A percentile compares a stretch with the other conserved stretches of the same genome.
Evolutionary conservation across 2,888 invertebrate genomes (phyloP).

Genomic region (Sepiola atlantica): DNA sequence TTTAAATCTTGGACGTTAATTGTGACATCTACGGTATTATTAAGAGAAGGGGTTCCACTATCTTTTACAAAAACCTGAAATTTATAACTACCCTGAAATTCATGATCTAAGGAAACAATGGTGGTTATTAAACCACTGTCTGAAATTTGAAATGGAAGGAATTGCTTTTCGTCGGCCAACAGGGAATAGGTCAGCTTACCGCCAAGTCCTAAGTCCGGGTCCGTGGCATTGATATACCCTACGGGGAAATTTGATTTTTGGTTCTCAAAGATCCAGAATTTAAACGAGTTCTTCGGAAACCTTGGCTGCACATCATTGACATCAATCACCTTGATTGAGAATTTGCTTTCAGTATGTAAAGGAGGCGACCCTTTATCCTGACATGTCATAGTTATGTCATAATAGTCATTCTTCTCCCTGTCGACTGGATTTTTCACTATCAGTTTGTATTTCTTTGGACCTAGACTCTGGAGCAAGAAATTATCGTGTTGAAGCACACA

Average conservation of each 20-base stretch:
- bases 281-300: neutral
- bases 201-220: neutral
- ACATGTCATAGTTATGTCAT: neutral
- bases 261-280: neutral
- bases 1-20: neutral
- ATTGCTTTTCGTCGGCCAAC: neutral
- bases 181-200: conserved; percentile 8
- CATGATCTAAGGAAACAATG: conserved; percentile 2
- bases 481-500: neutral
- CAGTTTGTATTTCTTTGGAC: neutral
- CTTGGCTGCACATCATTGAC: neutral
- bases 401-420: neutral
- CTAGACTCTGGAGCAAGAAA: neutral
- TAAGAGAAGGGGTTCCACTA: neutral
- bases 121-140: neutral
- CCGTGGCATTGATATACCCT: neutral
- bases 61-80: neutral
- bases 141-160: conserved; percentile 9
- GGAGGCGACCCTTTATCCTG: neutral
- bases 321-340: neutral
- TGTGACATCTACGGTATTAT: neutral
- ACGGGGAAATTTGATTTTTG: neutral
- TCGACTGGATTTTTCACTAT: neutral
- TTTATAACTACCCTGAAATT: neutral
- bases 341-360: neutral